Conservation (phyloP, 1,140 invertebrate genomes). For the Saccostrea glomerata region DNA sequence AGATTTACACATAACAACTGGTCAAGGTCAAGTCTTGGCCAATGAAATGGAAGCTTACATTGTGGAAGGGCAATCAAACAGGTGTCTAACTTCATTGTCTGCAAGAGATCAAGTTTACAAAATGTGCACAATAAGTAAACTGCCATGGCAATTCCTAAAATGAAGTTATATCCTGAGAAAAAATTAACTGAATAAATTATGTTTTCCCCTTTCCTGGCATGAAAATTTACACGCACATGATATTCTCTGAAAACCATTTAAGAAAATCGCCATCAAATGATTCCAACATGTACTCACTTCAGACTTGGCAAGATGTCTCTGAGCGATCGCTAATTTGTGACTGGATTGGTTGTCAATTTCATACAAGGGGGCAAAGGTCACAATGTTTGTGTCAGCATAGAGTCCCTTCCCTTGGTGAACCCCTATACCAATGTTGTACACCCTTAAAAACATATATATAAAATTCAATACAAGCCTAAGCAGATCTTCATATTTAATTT, state of each 20-base stretch:
- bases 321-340: conserved; percentile 90
- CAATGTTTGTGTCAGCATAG: conserved; percentile 93
- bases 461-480: too few species aligned
- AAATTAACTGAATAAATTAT: not conserved
- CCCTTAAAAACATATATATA: conserved; percentile 76
- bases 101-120: conserved; percentile 34
- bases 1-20: conserved; percentile 92
- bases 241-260: too few species aligned
- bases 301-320: conserved; percentile 81
- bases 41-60: conserved; percentile 96
- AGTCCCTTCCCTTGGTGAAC: conserved; percentile 91
- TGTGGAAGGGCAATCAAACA: conserved; percentile 88
- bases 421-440: conserved; percentile 88
- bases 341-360: conserved; percentile 95
- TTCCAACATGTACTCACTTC: conserved; percentile 59
- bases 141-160: too few species aligned
- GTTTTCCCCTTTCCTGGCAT: too few species aligned
- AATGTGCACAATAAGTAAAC: not conserved
- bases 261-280: too few species aligned
- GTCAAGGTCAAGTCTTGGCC: conserved; percentile 93
- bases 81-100: conserved; percentile 54
- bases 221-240: too few species aligned
- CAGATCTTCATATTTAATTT: too few species aligned
- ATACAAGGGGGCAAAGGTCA: conserved; percentile 95
- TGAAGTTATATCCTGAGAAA: not conserved